Conservation (phyloP, 2,888 invertebrate genomes). For the Acronicta aceris region DNA sequence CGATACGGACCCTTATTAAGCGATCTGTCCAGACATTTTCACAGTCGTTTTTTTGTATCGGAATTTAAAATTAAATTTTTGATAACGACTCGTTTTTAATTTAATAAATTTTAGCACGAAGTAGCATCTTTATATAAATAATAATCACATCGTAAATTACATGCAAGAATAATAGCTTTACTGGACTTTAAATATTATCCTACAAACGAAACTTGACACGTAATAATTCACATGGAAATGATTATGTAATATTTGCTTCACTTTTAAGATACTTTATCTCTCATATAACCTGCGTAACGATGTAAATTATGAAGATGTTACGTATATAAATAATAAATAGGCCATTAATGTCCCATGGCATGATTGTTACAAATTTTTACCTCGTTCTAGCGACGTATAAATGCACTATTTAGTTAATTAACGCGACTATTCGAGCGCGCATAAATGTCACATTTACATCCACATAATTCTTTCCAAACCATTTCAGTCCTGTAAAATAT, state of each 20-base stretch:
- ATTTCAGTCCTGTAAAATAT: conserved; percentile 69
- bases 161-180: conserved; percentile 26
- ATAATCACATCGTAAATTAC: conserved; percentile 23
- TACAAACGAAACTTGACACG: conserved; percentile 19
- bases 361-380: conserved; percentile 73
- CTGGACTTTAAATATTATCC: conserved; percentile 14
- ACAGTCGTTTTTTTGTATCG: conserved; percentile 57
- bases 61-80: conserved; percentile 65
- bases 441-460: conserved; percentile 83
- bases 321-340: conserved; percentile 64
- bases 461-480: conserved; percentile 76
- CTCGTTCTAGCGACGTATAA: conserved; percentile 69
- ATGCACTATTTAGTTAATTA: conserved; percentile 82
- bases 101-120: conserved; percentile 43
- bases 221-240: conserved; percentile 26
- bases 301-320: conserved; percentile 61
- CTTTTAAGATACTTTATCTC: conserved; percentile 35
- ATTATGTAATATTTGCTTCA: conserved; percentile 39
- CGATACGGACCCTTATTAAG: conserved; percentile 73
- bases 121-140: conserved; percentile 28
- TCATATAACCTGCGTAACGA: conserved; percentile 28
- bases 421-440: conserved; percentile 73
- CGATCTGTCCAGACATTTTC: conserved; percentile 67
- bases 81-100: conserved; percentile 61
- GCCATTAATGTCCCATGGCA: conserved; percentile 66